Base-by-base conservation (phyloP, 2,888 invertebrate species). In the Apomyelois bistriatella region DNA sequence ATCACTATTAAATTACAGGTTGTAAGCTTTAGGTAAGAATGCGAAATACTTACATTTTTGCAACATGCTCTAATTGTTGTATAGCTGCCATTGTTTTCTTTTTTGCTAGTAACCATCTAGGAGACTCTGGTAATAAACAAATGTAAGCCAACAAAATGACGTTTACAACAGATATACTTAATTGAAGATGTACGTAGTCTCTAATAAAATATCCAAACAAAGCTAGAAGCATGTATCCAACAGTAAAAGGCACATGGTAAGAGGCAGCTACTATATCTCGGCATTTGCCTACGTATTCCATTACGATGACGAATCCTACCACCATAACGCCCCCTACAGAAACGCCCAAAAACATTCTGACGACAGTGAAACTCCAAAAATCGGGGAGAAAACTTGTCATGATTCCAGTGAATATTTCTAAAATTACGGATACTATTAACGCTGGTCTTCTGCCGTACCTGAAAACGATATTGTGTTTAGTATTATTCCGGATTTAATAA, bases 321-420 rank as follows among this genome's bases (percentile, higher is more conserved):
- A 95, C 93, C 94, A 95, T 93, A 0, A 95, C 93, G 13, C 96
- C 96, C 35, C 95, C 96, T 1, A 95, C 94, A n/a, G 95, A 93
- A 49, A 94, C 79, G 0, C 95, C 96, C 30, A 93, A 90, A 16
- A 95, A 66, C 74, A 95, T 94, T 68, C 96, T 68, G 48, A 94
- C 81, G 0, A 94, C 57, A 17, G 95, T 91, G 70, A 96, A 95
- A 65, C 82, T 80, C 89, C 90, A 90, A 62, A 66, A 89, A 58
- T 92, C 93, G 1, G 95, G 94, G 1, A 94, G 91, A 58, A 94
- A 87, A 0, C 95, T 94, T 40, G 94, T 92, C 13, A 92, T 89
- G 3, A 94, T 83, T 30, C 96, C 96, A 22, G 92, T 82, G 37
- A 93, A 76, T 16, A 95, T 85, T 85, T 96, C 95, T 53, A 95